Conservation (phyloP, 2,888 invertebrate genomes). For the Hoplodrina blanda region DNA sequence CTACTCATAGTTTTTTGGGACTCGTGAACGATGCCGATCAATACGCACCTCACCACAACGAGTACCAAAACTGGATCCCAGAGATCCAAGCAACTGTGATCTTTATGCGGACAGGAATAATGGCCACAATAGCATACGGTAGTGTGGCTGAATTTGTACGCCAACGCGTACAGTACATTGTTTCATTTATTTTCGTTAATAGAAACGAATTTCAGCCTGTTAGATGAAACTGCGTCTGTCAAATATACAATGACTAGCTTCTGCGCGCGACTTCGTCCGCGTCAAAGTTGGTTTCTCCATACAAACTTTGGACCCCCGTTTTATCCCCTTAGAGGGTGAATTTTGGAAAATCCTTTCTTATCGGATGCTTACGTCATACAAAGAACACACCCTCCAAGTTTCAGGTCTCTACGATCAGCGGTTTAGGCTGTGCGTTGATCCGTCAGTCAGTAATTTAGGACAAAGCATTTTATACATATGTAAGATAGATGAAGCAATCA, state of each 20-base stretch:
- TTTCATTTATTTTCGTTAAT: slow-evolving; percentile 37
- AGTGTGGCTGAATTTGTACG: slow-evolving; percentile 32
- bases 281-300: too few species aligned
- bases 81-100: slow-evolving; percentile 28
- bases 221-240: neutral
- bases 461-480: too few species aligned
- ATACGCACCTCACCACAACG: slow-evolving; percentile 45
- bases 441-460: too few species aligned
- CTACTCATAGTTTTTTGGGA: neutral
- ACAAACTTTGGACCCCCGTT: too few species aligned
- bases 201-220: slow-evolving; percentile 10
- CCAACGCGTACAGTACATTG: slow-evolving; percentile 28
- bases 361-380: too few species aligned
- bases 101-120: slow-evolving; percentile 10
- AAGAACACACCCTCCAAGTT: too few species aligned
- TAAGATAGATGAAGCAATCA: too few species aligned
- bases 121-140: slow-evolving; percentile 17
- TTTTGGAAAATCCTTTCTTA: too few species aligned
- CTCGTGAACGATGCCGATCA: slow-evolving; percentile 50
- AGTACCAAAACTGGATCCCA: slow-evolving; percentile 23
- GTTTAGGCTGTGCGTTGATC: too few species aligned
- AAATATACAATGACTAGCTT: neutral
- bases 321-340: too few species aligned
- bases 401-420: too few species aligned
- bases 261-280: too few species aligned